These are phyloP conservation scores for Drosophila rhopaloa DNA, from an alignment of 1,140 invertebrate species.

Conservation along the genomic window DNA sequence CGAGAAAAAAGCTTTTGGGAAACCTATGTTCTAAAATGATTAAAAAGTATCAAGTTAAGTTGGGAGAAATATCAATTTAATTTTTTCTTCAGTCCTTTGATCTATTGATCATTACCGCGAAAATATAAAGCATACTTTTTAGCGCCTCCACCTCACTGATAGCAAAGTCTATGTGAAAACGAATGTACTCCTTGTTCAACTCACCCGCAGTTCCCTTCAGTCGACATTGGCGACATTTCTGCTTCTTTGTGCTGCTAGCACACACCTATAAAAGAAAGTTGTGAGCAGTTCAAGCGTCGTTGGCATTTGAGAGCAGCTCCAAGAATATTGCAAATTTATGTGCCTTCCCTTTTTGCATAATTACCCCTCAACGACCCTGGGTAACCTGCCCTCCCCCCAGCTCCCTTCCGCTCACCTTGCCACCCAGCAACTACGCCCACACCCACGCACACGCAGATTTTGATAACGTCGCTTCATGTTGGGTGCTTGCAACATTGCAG, in stretches of 20 bases:
- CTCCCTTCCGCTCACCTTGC: background rate
- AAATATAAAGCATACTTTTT: slow-evolving; percentile 9
- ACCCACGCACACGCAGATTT: slow-evolving; percentile 74
- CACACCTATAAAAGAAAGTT: slow-evolving; percentile 60
- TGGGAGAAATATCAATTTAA: too few species aligned
- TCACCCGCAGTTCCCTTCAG: slow-evolving; percentile 4
- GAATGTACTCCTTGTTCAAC: slow-evolving; percentile 9
- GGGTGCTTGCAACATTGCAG: slow-evolving; percentile 79
- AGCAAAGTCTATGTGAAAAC: background rate
- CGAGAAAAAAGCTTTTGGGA: too few species aligned
- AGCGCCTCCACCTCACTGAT: background rate
- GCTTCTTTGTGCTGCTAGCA: slow-evolving; percentile 13
- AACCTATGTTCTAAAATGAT: too few species aligned
- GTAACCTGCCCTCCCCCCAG: slow-evolving; percentile 1
- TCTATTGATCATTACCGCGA: background rate
- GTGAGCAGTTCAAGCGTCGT: slow-evolving; percentile 78
- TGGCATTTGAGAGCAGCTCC: slow-evolving; percentile 75
- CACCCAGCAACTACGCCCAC: slow-evolving; percentile 18
- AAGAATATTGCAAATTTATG: slow-evolving; percentile 83
- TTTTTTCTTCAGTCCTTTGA: background rate
- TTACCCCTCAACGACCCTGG: slow-evolving; percentile 72
- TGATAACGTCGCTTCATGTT: slow-evolving; percentile 74
- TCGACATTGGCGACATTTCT: slow-evolving; percentile 36
- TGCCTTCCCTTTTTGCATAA: slow-evolving; percentile 81
- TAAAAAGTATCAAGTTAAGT: too few species aligned